These are phyloP conservation scores for Epinephelus moara DNA, from an alignment of 2,113 vertebrate genomes.

Conservation along the genomic window DNA sequence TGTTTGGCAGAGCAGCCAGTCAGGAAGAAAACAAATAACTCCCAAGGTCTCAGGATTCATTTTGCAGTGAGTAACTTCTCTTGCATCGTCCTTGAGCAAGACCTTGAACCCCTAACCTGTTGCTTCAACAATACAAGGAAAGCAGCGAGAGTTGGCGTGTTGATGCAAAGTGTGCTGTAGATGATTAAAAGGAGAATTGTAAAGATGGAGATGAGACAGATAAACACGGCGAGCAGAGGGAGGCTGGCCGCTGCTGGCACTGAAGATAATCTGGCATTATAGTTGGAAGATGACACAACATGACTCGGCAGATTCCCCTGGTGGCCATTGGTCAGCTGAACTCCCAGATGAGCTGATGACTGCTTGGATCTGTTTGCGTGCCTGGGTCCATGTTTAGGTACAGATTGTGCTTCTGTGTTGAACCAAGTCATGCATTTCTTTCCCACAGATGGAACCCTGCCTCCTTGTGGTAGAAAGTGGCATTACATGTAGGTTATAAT, in stretches of 20 bases:
- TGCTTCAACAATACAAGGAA: background rate
- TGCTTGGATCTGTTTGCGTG: constrained; percentile 27
- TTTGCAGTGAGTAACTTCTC: background rate
- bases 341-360: constrained; percentile 28
- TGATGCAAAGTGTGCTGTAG: background rate
- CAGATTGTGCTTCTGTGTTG: constrained; percentile 25
- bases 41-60: background rate
- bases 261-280: constrained; percentile 63
- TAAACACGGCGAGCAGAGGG: constrained; percentile 31
- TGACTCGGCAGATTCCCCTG: constrained; percentile 49
- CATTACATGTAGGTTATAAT: background rate
- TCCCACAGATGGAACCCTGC: constrained; percentile 17
- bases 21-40: background rate
- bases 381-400: constrained; percentile 23
- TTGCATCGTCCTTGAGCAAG: background rate
- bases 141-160: background rate
- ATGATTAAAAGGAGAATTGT: background rate
- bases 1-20: background rate
- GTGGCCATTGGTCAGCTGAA: constrained; percentile 50
- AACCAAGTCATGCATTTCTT: background rate
- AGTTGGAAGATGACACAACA: constrained; percentile 60
- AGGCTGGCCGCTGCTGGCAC: constrained; percentile 20
- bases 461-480: constrained; percentile 42
- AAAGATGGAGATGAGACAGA: constrained; percentile 27
- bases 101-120: background rate